These are phyloP conservation scores for Hippoglossus stenolepis DNA, from an alignment of 2,113 vertebrate genomes.

Conservation along the genomic window DNA sequence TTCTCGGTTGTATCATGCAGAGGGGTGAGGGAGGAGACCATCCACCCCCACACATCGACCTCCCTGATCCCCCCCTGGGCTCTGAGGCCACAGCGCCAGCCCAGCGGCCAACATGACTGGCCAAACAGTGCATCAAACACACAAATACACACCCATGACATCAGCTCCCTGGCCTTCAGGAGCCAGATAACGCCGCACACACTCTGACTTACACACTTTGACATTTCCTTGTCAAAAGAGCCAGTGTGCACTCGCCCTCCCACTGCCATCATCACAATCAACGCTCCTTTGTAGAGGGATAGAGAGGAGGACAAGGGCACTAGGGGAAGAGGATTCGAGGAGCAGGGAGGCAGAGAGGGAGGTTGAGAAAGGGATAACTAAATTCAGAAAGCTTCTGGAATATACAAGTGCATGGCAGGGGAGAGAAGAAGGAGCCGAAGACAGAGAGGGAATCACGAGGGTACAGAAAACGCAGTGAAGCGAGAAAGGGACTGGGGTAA, in stretches of 20 bases:
- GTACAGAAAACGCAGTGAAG: conserved; percentile 64
- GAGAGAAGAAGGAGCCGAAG: conserved; percentile 32
- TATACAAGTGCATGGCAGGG: conserved; percentile 28
- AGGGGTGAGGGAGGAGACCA: conserved; percentile 52
- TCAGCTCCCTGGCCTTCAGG: conserved; percentile 70
- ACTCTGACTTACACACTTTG: conserved; percentile 75
- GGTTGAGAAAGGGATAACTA: conserved; percentile 52
- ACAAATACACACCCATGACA: conserved; percentile 67
- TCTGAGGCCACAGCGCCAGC: conserved; percentile 50
- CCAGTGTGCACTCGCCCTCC: conserved; percentile 78
- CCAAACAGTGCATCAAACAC: conserved; percentile 66
- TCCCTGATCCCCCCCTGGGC: conserved; percentile 55
- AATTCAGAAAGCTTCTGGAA: conserved; percentile 64
- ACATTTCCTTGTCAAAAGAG: conserved; percentile 84
- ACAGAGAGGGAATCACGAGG: conserved; percentile 56
- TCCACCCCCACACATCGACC: conserved; percentile 67
- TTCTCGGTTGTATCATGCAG: conserved; percentile 50
- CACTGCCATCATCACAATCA: conserved; percentile 80
- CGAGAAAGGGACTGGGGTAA: conserved; percentile 63
- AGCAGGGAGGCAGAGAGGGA: conserved; percentile 53
- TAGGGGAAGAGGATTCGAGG: conserved; percentile 54
- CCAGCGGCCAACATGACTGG: conserved; percentile 61
- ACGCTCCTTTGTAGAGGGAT: conserved; percentile 77
- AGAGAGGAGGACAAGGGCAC: conserved; percentile 68
- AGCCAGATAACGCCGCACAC: conserved; percentile 41